These are phyloP conservation scores for Alectoris magna DNA, from an alignment of 2,797 vertebrate genomes.

Conservation along the genomic window DNA sequence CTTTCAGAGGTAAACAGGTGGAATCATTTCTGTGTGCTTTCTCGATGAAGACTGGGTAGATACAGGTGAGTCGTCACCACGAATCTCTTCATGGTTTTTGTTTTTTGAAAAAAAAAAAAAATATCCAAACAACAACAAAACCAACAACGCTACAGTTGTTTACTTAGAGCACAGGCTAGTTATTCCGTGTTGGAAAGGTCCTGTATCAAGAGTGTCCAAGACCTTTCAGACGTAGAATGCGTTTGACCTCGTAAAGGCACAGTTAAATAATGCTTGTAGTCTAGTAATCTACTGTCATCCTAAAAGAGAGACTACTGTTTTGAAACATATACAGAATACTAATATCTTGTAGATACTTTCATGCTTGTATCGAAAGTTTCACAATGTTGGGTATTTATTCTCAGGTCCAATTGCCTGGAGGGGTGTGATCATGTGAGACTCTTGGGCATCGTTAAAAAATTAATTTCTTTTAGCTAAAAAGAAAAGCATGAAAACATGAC, in stretches of 20 bases:
- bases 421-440: constrained; percentile 33
- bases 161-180: not conserved
- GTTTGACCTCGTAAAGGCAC: not conserved
- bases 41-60: not conserved
- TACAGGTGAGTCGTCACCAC: not conserved
- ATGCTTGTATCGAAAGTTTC: not conserved
- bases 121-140: rapidly evolving
- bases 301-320: not conserved
- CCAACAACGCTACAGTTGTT: not conserved
- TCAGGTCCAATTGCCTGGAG: constrained; percentile 12
- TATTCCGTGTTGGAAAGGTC: not conserved
- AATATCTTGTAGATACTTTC: not conserved
- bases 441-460: not conserved
- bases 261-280: not conserved
- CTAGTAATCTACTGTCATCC: not conserved
- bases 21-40: not conserved
- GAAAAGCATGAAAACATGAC: not conserved
- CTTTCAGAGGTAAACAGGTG: not conserved
- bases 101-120: not conserved
- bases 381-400: constrained; percentile 4
- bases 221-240: not conserved
- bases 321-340: not conserved
- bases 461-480: not conserved
- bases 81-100: not conserved
- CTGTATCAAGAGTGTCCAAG: not conserved